Evolutionary conservation across 2,113 vertebrate species (phyloP), one percentile per base, ranked within the genome.

Genomic region (Plecturocebus donacophilus): DNA sequence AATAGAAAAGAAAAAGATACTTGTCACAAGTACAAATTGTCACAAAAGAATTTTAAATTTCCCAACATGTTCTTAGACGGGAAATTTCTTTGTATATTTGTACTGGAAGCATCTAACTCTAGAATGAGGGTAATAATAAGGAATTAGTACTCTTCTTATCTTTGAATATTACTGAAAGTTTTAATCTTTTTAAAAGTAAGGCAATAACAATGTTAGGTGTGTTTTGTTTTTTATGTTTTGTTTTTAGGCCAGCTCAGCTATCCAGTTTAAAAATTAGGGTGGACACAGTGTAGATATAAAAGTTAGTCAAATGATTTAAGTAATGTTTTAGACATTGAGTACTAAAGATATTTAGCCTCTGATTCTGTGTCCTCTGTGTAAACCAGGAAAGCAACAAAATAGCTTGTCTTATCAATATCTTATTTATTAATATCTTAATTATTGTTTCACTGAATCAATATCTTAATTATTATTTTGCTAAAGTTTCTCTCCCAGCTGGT

Each of bases 331-430:
- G 52, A 25, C 12, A 87, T 66, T 76, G 35, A 20, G 38, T 54
- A 56, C 9, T 76, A 93, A 94, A 84, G 58, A 93, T 92, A 91
- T 80, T 87, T 95, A 17, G 82, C 90, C 61, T 96, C 71, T 95
- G 61, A 94, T 97, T 95, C 49, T 81, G 45, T 54, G 89, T 2
- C 0, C 66, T 85, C 17, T 88, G 5, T 94, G 66, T 66, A 97
- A 97, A 96, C n/a, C 20, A 82, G n/a, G 76, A 40, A 92, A 93
- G 84, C 2, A 38, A 42, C 49, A 95, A 27, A 95, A 81, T 45
- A 91, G 20, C 10, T 98, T 85, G 66, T 10, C 35, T 85, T 88
- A 70, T 35, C 19, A 40, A 7, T 70, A 52, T 52, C 16, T 52
- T 52, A 52, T 52, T 52, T 52, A 52, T 52, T 52, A 52, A 52